Evolutionary conservation across 2,888 invertebrate species (phyloP).

Genomic region (Aphidius colemani): DNA sequence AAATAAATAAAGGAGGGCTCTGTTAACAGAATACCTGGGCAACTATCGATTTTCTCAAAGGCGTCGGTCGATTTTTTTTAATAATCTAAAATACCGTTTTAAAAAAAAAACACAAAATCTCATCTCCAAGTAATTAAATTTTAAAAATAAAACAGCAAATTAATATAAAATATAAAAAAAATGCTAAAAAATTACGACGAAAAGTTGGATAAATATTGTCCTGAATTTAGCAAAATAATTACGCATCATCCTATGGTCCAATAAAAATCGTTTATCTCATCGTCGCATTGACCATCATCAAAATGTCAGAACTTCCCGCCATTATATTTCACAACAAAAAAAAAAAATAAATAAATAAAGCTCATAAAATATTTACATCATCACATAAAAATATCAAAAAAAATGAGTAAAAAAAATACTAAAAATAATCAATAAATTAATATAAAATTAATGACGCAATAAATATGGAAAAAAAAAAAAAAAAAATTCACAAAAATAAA

Average conservation of each 20-base stretch:
- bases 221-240: neutral
- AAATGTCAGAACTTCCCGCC: constrained; percentile 29
- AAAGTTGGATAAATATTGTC: neutral
- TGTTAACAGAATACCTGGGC: neutral
- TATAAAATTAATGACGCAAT: neutral
- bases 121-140: neutral
- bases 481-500: constrained; percentile 3
- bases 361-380: neutral
- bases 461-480: neutral
- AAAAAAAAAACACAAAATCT: neutral
- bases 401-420: neutral
- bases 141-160: neutral
- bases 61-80: constrained; percentile 21
- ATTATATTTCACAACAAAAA: constrained; percentile 20
- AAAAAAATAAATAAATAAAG: constrained; percentile 8
- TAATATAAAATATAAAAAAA: neutral
- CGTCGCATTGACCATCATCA: constrained; percentile 8
- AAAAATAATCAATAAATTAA: neutral
- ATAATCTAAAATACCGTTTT: neutral
- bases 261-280: constrained; percentile 16
- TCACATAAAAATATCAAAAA: neutral
- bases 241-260: neutral
- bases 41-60: constrained; percentile 24
- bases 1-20: constrained; percentile 1
- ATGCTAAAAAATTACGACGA: neutral